A percentile compares a stretch with the other conserved stretches of the same genome.
These are phyloP conservation scores for Hormaphis cornu DNA, from an alignment of 1,140 invertebrate species.

Conservation along the genomic window DNA sequence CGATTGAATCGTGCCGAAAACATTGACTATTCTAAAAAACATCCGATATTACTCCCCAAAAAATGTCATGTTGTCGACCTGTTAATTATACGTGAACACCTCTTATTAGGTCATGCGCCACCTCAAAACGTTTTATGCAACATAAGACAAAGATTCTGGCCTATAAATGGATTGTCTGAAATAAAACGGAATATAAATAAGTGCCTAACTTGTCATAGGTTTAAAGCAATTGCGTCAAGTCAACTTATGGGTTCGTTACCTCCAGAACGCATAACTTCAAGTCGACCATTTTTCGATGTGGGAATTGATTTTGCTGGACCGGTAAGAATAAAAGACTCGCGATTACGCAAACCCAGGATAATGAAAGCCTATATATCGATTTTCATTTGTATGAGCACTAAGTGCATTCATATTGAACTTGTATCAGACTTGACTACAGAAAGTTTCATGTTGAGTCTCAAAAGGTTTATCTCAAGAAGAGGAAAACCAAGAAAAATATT, in stretches of 20 bases:
- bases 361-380: neutral
- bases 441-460: neutral
- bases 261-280: neutral
- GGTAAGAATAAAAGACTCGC: neutral
- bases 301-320: constrained; percentile 7
- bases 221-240: neutral
- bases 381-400: neutral
- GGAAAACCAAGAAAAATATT: neutral
- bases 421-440: neutral
- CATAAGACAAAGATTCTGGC: constrained; percentile 26
- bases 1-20: neutral
- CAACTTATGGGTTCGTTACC: neutral
- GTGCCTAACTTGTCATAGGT: neutral
- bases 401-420: neutral
- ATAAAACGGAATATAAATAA: neutral
- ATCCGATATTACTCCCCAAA: constrained; percentile 42
- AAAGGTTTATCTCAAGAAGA: neutral
- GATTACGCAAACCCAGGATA: neutral
- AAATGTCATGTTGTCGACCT: constrained; percentile 40
- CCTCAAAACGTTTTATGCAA: constrained; percentile 12
- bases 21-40: constrained; percentile 39
- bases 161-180: constrained; percentile 6
- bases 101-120: constrained; percentile 39
- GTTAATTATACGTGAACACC: constrained; percentile 40
- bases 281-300: neutral